Evolutionary conservation across 2,888 invertebrate genomes (phyloP), one percentile per base, ranked within the genome.

Genomic region (Morpho achilles): DNA sequence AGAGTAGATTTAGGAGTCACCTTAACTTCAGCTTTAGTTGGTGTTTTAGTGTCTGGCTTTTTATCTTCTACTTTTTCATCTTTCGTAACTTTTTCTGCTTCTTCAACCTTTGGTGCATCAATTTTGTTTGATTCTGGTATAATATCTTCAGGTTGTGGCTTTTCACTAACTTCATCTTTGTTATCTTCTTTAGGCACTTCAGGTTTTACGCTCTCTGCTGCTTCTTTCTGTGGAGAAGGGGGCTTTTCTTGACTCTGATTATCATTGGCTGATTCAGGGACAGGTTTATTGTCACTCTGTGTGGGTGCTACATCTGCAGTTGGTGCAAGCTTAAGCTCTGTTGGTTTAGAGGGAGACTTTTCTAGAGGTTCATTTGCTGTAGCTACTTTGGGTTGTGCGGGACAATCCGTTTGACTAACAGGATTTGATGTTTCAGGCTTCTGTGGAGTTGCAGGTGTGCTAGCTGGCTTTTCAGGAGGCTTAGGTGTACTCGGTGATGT

Each of bases 401-500:
- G 77, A 50, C 77, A 74, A 53, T 86, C 87, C 5, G 72, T 69
- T 56, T 78, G 76, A 44, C 64, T 73, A 4, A 72, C 72, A 43
- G 78, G 65, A 63, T 69, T 79, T 4, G 77, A 69, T 4, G 76
- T 63, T 61, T 87, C 88, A 41, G 72, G 64, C 67, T 88, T 88
- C 56, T 83, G 87, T n/a, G 83, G 82, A 44, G 84, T 84, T 55
- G 67, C 77, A 2, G 79, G 81, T 7, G 75, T 70, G 70, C 68
- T 79, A 40, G 71, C 62, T 0, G 77, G 77, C 56, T 68, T 73
- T 71, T 89, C 90, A 69, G 88, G 85, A 43, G 90, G 89, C 66
- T 87, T 89, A 40, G 87, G 81, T 60, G 88, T 86, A 73, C 87
- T 87, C 2, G 88, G 87, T 68, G 88, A 85, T 8, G 85, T 85